Conservation (phyloP, 2,113 vertebrate species). For the Melanocharis versteri region DNA sequence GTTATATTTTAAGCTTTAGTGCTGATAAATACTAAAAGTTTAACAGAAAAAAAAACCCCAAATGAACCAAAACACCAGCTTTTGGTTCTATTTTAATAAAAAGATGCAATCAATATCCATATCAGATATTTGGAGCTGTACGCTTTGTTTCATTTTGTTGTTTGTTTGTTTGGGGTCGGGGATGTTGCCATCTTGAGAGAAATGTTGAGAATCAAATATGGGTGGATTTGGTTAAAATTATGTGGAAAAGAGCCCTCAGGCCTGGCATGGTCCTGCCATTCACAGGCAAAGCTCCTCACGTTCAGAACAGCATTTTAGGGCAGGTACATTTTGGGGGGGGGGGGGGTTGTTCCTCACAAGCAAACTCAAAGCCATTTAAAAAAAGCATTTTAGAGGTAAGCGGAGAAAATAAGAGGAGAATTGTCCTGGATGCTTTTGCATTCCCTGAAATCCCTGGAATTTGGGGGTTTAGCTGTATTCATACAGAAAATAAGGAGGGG, state of each 20-base stretch:
- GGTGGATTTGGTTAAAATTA: not conserved
- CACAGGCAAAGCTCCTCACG: not conserved
- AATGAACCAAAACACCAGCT: not conserved
- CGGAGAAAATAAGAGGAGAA: not conserved
- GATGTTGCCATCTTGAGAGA: not conserved
- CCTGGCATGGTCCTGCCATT: not conserved
- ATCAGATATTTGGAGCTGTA: fast-evolving
- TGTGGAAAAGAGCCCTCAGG: not conserved
- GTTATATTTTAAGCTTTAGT: not conserved
- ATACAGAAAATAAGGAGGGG: not conserved
- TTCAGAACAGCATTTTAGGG: not conserved
- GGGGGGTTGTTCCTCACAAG: not conserved
- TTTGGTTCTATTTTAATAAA: not conserved
- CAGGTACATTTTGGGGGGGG: not conserved
- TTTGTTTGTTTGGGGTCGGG: not conserved
- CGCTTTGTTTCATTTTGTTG: not conserved
- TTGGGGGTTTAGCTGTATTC: not conserved
- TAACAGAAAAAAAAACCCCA: not conserved
- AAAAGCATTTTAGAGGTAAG: not conserved
- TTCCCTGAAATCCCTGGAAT: not conserved
- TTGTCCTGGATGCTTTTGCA: not conserved
- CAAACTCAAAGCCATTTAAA: not conserved
- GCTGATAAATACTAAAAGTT: not conserved
- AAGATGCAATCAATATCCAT: not conserved
- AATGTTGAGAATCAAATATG: not conserved